Conservation (phyloP, 2,797 vertebrate species). For the Macrochelys suwanniensis region DNA sequence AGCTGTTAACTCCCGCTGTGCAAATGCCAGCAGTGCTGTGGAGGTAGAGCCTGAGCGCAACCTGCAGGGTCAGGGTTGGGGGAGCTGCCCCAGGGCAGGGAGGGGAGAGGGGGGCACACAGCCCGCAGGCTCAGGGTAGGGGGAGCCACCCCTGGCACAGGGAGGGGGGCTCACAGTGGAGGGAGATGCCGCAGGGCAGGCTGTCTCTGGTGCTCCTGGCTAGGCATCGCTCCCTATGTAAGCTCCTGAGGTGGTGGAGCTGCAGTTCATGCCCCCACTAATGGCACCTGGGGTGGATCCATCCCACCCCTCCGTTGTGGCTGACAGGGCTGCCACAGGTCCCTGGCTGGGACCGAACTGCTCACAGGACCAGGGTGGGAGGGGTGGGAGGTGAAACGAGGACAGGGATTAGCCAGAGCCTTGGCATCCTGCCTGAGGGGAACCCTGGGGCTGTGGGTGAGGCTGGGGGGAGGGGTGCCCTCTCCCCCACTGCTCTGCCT, state of each 20-base stretch:
- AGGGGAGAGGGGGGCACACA: too few species aligned
- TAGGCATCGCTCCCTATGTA: neutral
- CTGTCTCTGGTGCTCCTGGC: neutral
- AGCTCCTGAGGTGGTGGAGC: neutral
- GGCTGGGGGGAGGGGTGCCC: neutral
- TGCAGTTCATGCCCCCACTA: neutral
- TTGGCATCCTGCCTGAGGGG: neutral
- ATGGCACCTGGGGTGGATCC: neutral
- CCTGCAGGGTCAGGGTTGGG: too few species aligned
- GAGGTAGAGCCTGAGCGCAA: neutral
- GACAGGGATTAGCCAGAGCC: neutral
- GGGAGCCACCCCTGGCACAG: neutral
- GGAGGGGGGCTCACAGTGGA: neutral
- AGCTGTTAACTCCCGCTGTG: neutral
- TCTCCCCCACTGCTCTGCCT: neutral
- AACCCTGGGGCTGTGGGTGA: neutral
- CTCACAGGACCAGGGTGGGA: neutral
- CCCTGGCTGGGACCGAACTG: neutral
- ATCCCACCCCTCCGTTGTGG: neutral
- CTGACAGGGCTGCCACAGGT: neutral
- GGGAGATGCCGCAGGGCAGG: neutral
- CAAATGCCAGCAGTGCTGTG: neutral
- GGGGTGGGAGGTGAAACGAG: neutral
- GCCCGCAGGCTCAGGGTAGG: neutral
- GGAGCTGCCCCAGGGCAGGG: too few species aligned